Evolutionary conservation across 1,140 invertebrate species (phyloP).

Genomic region (Zeugodacus cucurbitae): DNA sequence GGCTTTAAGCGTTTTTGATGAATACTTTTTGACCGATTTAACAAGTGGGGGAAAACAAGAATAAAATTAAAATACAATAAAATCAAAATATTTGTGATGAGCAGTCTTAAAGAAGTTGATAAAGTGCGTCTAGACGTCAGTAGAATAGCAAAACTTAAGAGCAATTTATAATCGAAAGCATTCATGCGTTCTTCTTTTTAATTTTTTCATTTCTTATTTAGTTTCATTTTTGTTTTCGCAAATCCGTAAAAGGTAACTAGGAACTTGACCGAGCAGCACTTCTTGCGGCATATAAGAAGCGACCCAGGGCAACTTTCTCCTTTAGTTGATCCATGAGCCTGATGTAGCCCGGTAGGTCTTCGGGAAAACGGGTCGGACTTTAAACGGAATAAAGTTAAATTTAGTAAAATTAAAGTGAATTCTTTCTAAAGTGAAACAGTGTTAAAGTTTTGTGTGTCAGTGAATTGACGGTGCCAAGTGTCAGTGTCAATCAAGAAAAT

Average conservation of each 20-base stretch:
- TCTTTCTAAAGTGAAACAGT: neutral
- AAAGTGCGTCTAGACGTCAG: neutral
- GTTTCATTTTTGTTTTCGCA: neutral
- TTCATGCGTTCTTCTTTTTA: neutral
- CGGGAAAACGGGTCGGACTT: neutral
- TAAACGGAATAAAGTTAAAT: neutral
- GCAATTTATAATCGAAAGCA: neutral
- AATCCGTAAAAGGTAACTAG: neutral
- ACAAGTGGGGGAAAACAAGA: neutral
- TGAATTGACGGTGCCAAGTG: neutral
- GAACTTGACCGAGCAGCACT: neutral
- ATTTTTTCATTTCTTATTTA: too few species aligned
- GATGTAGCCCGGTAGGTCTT: neutral
- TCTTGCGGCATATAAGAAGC: neutral
- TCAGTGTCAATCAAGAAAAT: neutral
- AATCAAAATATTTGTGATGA: neutral
- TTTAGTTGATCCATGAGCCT: constrained; percentile 3
- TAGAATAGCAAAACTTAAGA: neutral
- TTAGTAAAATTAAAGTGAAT: neutral
- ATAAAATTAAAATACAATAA: neutral
- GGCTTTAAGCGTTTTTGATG: neutral
- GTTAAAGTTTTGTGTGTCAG: neutral
- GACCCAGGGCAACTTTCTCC: neutral
- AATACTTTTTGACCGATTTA: neutral
- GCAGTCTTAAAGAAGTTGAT: neutral